Percentiles rank a stretch among this genome's conserved stretches.
Evolutionary conservation across 2,888 invertebrate genomes (phyloP).

Genomic region (Dicranocentrus wangi): DNA sequence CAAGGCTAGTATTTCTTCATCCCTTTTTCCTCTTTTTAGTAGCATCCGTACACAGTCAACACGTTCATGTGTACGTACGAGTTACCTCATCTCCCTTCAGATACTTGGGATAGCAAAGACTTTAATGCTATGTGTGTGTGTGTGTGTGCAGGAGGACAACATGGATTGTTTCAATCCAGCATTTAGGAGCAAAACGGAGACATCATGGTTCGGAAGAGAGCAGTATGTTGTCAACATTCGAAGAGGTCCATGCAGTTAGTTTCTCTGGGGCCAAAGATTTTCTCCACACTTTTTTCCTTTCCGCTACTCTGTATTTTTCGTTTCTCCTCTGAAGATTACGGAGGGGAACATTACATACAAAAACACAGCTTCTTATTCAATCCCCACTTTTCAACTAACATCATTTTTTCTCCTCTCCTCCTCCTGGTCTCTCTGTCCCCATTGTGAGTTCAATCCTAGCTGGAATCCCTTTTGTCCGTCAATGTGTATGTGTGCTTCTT

Average conservation of each 20-base stretch:
- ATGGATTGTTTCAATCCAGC: slow-evolving; percentile 27
- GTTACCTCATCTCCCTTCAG: too few relatives aligned
- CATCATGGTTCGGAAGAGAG: slow-evolving; percentile 57
- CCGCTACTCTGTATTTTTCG: slow-evolving; percentile 6
- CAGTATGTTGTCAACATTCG: slow-evolving; percentile 66
- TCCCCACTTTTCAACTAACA: slow-evolving; percentile 46
- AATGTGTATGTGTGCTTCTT: neutral
- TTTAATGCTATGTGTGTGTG: neutral
- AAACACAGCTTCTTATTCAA: slow-evolving; percentile 26
- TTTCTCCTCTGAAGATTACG: slow-evolving; percentile 24
- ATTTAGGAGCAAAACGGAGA: slow-evolving; percentile 55
- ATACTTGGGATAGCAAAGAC: too few relatives aligned
- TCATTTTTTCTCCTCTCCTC: slow-evolving; percentile 51
- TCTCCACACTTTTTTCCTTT: slow-evolving; percentile 21
- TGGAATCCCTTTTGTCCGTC: slow-evolving; percentile 14
- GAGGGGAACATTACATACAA: slow-evolving; percentile 15
- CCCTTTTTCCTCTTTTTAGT: slow-evolving; percentile 22
- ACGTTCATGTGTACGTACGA: too few relatives aligned
- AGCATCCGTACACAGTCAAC: too few relatives aligned
- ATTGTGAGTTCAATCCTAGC: slow-evolving; percentile 36
- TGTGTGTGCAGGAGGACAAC: neutral
- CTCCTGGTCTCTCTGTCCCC: too few relatives aligned
- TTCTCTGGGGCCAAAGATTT: slow-evolving; percentile 43
- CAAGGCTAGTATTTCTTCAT: slow-evolving; percentile 5
- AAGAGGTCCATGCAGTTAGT: slow-evolving; percentile 45